Conservation (phyloP, 2,888 invertebrate species). For the Rhabditoides inermis region DNA sequence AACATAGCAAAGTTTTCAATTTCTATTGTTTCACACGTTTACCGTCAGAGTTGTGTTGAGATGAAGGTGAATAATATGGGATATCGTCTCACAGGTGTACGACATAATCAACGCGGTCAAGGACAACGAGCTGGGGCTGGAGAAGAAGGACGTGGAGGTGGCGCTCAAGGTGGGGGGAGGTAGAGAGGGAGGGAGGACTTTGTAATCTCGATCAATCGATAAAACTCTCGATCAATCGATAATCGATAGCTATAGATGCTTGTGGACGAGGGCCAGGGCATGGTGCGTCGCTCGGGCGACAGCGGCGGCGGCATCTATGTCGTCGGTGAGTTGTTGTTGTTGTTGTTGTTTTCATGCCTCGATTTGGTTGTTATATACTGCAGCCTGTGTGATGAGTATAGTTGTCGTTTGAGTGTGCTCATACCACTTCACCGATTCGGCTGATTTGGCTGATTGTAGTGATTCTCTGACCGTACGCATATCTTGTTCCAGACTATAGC, state of each 20-base stretch:
- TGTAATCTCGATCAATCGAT: no score
- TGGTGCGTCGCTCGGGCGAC: slow-evolving; percentile 70
- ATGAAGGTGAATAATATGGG: no score
- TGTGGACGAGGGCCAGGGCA: slow-evolving; percentile 67
- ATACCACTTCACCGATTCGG: no score
- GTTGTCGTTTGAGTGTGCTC: no score
- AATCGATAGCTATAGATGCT: background rate
- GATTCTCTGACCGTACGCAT: background rate
- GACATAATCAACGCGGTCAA: slow-evolving; percentile 26
- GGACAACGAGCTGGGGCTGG: slow-evolving; percentile 18
- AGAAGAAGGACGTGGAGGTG: slow-evolving; percentile 52
- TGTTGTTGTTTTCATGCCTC: slow-evolving; percentile 20
- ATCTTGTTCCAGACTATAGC: no score
- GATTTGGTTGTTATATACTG: no score
- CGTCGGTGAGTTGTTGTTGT: slow-evolving; percentile 63
- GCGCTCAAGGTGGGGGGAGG: slow-evolving; percentile 58
- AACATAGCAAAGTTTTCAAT: no score
- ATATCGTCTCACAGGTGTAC: slow-evolving; percentile 30
- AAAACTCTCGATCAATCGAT: no score
- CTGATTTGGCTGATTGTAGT: background rate
- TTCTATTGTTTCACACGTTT: no score
- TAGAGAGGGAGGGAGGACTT: no score
- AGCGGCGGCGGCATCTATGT: slow-evolving; percentile 74
- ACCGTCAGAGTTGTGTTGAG: no score
- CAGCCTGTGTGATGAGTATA: no score